Evolutionary conservation across 2,113 vertebrate species (phyloP).

Genomic region (Grammomys dolichurus): DNA sequence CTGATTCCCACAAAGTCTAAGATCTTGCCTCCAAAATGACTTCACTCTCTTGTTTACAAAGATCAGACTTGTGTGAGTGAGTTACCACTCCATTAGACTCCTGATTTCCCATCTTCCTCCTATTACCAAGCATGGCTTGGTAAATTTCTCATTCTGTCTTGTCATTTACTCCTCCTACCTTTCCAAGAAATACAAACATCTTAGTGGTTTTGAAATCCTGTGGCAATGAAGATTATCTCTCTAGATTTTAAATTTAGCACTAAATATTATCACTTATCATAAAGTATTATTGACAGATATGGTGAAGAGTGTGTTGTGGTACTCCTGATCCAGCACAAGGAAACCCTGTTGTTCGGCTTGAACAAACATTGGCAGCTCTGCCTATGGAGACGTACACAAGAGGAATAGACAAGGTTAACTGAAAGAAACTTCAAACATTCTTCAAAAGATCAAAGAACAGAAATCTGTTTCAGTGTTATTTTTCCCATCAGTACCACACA

Average conservation of each 20-base stretch:
- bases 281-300: not conserved
- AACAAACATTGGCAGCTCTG: conserved; percentile 64
- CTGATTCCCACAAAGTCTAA: not conserved
- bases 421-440: conserved; percentile 36
- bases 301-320: conserved; percentile 4
- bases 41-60: not conserved
- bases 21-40: not conserved
- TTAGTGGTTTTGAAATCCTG: not conserved
- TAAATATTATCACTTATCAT: not conserved
- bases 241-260: conserved; percentile 29
- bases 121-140: not conserved
- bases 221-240: not conserved
- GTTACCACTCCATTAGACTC: not conserved
- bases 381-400: conserved; percentile 3
- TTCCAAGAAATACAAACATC: not conserved
- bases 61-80: not conserved
- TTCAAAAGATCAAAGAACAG: not conserved
- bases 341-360: conserved; percentile 26
- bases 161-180: not conserved
- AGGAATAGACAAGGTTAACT: conserved; percentile 17
- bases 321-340: not conserved
- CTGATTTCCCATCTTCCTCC: not conserved
- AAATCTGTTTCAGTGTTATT: not conserved
- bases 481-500: conserved; percentile 20
- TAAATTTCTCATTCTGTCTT: not conserved